Conservation (phyloP, 2,797 vertebrate genomes). For the Cynopterus sphinx region DNA sequence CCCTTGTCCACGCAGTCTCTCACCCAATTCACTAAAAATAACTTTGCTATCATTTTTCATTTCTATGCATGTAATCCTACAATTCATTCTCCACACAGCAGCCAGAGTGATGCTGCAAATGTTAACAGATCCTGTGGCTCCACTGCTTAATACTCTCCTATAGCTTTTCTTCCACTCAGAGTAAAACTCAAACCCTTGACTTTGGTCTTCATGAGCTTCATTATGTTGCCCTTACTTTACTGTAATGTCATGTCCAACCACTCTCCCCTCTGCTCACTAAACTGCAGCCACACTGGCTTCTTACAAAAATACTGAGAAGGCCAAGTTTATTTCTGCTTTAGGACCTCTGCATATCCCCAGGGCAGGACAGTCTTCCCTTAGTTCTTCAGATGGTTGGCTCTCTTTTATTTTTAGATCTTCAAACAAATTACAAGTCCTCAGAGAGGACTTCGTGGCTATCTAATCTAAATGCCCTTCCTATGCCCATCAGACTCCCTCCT, state of each 20-base stretch:
- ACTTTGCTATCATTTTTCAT: not conserved
- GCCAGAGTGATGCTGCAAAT: not conserved
- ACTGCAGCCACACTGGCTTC: not conserved
- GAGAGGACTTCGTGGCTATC: not conserved
- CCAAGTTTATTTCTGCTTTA: not conserved
- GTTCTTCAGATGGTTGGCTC: not conserved
- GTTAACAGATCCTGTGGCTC: not conserved
- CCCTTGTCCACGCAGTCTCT: not conserved
- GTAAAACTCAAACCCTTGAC: not conserved
- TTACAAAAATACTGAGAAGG: not conserved
- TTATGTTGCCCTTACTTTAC: not conserved
- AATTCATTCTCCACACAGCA: not conserved
- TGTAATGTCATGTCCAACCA: not conserved
- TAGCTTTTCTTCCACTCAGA: not conserved
- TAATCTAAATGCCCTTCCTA: not conserved
- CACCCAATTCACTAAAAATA: not conserved
- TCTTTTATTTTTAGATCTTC: not conserved
- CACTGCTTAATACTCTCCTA: not conserved
- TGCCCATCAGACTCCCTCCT: not conserved
- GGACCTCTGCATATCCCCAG: not conserved
- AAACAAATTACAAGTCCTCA: not conserved
- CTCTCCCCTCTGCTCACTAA: not conserved
- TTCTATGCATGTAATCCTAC: not conserved
- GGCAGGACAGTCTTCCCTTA: not conserved
- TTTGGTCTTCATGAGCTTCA: not conserved